Conservation (phyloP, 2,113 vertebrate genomes). For the Beaufortia kweichowensis region DNA sequence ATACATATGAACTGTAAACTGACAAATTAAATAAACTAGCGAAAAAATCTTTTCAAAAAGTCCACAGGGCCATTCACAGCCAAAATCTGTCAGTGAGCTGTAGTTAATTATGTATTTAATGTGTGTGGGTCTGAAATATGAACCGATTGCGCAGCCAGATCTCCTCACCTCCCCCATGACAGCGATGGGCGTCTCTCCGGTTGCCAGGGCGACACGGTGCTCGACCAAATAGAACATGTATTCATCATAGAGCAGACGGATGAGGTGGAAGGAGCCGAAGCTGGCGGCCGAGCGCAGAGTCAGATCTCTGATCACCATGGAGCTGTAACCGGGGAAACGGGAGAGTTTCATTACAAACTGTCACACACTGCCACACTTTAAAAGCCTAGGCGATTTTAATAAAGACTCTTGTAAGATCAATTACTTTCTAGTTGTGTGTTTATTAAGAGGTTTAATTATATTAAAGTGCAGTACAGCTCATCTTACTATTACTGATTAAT, state of each 20-base stretch:
- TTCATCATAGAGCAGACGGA: constrained; percentile 95
- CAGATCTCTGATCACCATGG: constrained; percentile 98
- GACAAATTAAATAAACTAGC: too few relatives aligned
- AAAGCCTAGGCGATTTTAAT: background rate
- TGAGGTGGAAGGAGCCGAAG: constrained; percentile 97
- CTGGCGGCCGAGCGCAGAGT: constrained; percentile 95
- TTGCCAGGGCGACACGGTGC: constrained; percentile 91
- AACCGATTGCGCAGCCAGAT: background rate
- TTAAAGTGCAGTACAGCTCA: too few relatives aligned
- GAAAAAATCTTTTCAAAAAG: too few relatives aligned
- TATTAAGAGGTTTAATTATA: background rate
- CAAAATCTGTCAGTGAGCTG: background rate
- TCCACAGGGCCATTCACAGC: background rate
- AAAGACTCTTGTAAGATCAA: background rate
- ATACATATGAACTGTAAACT: too few relatives aligned
- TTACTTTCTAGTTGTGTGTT: background rate
- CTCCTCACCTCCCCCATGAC: constrained; percentile 95
- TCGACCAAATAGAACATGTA: constrained; percentile 99
- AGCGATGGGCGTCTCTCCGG: constrained; percentile 93
- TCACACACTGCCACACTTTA: background rate
- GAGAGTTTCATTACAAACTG: constrained; percentile 4
- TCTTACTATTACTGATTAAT: too few relatives aligned
- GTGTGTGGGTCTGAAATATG: background rate
- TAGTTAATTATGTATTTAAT: background rate
- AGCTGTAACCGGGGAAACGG: constrained; percentile 71